A percentile compares a stretch with the other conserved stretches of the same genome.
phyloP scores from a whole-genome alignment of 2,113 vertebrate genomes.

The Leuciscus idus region DNA sequence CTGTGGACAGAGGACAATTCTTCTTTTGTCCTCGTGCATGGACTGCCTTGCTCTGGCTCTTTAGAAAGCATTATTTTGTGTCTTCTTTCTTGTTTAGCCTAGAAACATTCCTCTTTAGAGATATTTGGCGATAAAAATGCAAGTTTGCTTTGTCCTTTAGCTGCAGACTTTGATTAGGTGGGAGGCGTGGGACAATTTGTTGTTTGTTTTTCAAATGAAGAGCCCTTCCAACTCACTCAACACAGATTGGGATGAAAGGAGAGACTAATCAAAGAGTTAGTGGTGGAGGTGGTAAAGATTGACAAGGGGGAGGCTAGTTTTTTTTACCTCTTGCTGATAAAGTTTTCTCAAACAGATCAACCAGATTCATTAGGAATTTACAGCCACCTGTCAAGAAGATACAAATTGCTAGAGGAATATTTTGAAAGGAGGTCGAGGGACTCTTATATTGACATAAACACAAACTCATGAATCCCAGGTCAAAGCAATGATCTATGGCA shows the following conservation, averaged over 20 bases:
- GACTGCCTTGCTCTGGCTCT: conserved; percentile 2
- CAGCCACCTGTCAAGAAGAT: conserved; percentile 12
- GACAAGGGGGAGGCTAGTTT: conserved; percentile 4
- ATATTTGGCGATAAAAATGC: background rate
- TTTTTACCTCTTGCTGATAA: conserved; percentile 22
- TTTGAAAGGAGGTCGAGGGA: background rate
- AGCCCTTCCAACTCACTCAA: background rate
- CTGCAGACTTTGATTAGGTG: conserved; percentile 6
- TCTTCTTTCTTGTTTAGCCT: conserved; percentile 1
- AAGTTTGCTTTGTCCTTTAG: background rate
- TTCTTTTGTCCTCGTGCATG: conserved; percentile 52
- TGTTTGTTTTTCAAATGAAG: conserved; percentile 23
- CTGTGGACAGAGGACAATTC: conserved; percentile 38
- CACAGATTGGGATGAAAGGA: conserved; percentile 24
- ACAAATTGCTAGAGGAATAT: background rate
- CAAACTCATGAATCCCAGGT: background rate
- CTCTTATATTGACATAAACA: background rate
- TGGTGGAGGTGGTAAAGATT: conserved; percentile 19
- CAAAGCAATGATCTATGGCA: too few species aligned
- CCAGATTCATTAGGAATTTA: conserved; percentile 6
- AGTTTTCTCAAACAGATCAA: conserved; percentile 24
- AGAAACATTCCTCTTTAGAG: background rate
- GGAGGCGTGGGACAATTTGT: background rate
- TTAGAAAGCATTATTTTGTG: conserved; percentile 3
- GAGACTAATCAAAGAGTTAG: conserved; percentile 22